These are phyloP conservation scores for Craseonycteris thonglongyai DNA, from an alignment of 2,113 vertebrate species.

Conservation along the genomic window DNA sequence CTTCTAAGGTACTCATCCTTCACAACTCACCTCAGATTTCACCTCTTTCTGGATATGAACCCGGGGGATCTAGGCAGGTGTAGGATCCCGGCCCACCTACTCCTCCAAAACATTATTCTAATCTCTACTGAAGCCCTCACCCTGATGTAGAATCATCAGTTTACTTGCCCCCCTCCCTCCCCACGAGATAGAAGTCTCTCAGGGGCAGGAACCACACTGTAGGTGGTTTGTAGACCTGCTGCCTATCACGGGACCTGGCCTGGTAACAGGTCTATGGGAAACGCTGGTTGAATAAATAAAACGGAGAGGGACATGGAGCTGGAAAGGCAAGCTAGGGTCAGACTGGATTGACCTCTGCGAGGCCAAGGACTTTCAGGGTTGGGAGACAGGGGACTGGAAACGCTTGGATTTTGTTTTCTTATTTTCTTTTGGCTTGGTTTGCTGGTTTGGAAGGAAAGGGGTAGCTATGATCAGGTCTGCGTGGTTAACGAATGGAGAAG, in stretches of 20 bases:
- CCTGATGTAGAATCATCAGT: not conserved
- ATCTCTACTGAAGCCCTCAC: not conserved
- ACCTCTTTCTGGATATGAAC: not conserved
- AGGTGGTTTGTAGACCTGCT: not conserved
- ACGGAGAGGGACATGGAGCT: not conserved
- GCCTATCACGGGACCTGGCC: not conserved
- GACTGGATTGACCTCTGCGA: not conserved
- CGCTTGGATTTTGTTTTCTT: not conserved
- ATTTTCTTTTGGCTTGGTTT: not conserved
- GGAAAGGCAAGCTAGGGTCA: not conserved
- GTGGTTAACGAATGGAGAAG: not conserved
- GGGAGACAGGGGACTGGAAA: not conserved
- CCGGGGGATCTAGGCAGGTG: not conserved
- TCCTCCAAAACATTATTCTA: not conserved
- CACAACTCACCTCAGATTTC: not conserved
- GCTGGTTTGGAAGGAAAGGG: not conserved
- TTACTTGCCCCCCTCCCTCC: not conserved
- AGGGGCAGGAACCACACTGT: not conserved
- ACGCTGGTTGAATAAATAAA: not conserved
- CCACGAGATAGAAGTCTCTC: not conserved
- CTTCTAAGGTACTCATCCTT: not conserved
- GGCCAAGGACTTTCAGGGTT: not conserved
- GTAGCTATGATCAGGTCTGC: not conserved
- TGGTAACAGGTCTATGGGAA: not conserved
- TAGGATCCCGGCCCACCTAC: rapidly evolving